Percentiles rank a stretch among this genome's conserved stretches.
Conservation (phyloP, 2,888 invertebrate genomes). For the Brachyptera putata region DNA sequence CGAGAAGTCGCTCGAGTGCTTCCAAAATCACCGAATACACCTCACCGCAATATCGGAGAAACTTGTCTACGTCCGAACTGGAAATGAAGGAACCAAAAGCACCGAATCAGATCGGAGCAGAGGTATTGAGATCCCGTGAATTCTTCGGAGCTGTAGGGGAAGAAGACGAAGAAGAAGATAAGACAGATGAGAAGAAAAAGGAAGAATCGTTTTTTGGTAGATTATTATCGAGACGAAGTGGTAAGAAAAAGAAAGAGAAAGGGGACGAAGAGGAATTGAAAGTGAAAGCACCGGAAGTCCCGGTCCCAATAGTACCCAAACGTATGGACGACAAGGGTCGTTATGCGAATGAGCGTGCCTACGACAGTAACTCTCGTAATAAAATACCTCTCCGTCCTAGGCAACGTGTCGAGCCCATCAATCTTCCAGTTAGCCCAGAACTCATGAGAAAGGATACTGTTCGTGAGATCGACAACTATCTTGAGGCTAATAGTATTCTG, state of each 20-base stretch:
- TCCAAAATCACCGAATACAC: conserved; percentile 46
- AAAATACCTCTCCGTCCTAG: conserved; percentile 40
- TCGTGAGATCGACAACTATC: background rate
- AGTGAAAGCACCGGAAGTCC: conserved; percentile 39
- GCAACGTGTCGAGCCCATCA: conserved; percentile 55
- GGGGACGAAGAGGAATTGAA: conserved; percentile 42
- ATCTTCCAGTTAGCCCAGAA: conserved; percentile 47
- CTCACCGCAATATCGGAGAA: conserved; percentile 40
- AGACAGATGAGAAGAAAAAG: conserved; percentile 50
- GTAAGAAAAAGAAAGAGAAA: conserved; percentile 56
- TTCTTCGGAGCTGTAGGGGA: conserved; percentile 34
- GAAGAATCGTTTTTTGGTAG: conserved; percentile 62
- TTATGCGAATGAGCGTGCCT: conserved; percentile 49
- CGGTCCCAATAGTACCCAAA: too few species aligned
- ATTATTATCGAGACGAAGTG: conserved; percentile 63
- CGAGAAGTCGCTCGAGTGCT: conserved; percentile 45
- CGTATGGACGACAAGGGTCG: conserved; percentile 52
- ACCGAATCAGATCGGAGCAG: conserved; percentile 3
- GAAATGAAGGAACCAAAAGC: conserved; percentile 1
- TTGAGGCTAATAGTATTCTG: background rate
- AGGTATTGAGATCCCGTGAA: conserved; percentile 20
- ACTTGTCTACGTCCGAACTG: conserved; percentile 7
- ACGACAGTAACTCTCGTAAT: conserved; percentile 36
- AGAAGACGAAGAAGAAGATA: conserved; percentile 39
- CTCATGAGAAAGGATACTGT: conserved; percentile 24